These are phyloP conservation scores for Meganola albula DNA, from an alignment of 2,888 invertebrate genomes.

Conservation along the genomic window DNA sequence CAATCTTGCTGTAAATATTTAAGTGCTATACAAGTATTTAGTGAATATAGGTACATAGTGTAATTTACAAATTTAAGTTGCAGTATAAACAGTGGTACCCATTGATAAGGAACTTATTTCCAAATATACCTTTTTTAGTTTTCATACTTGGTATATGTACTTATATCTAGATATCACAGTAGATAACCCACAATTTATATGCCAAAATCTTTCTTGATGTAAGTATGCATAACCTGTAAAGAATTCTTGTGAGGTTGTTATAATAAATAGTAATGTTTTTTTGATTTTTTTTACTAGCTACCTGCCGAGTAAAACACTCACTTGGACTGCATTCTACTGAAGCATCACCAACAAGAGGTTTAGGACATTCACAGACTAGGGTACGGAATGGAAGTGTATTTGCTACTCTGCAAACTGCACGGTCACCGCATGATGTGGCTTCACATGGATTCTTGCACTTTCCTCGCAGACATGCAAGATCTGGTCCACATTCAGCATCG, in stretches of 20 bases:
- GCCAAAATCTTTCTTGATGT: no score
- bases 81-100: no score
- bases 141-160: no score
- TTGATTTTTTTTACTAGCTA: no score
- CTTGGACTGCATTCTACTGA: slow-evolving; percentile 89
- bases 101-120: no score
- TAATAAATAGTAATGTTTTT: no score
- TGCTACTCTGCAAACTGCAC: slow-evolving; percentile 90
- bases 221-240: no score
- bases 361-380: slow-evolving; percentile 91
- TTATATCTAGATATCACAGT: no score
- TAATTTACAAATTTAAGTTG: slow-evolving; percentile 6
- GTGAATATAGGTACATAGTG: slow-evolving; percentile 15
- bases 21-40: slow-evolving; percentile 15
- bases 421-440: slow-evolving; percentile 86
- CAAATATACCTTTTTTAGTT: no score
- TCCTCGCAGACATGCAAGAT: slow-evolving; percentile 88
- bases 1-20: slow-evolving; percentile 26
- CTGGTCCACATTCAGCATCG: slow-evolving; percentile 92
- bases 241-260: no score
- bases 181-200: no score
- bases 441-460: slow-evolving; percentile 89
- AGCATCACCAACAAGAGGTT: slow-evolving; percentile 90
- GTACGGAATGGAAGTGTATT: slow-evolving; percentile 92
- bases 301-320: no score